Evolutionary conservation across 2,113 vertebrate genomes (phyloP), one percentile per base, ranked within the genome.

Genomic region (Anser brachyrhynchus): DNA sequence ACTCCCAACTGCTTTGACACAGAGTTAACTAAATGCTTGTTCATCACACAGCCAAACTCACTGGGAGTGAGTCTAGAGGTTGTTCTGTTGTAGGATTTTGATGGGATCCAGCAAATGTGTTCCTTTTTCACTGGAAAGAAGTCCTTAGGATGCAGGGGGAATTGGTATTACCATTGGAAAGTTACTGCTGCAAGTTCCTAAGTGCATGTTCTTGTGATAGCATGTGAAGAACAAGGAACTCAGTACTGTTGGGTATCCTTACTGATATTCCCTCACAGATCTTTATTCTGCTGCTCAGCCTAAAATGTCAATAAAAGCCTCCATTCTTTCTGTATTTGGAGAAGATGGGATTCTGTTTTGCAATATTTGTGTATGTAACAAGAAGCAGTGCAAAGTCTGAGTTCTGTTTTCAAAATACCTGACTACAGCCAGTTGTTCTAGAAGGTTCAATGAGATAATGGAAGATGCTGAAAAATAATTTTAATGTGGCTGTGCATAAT

Each of bases 261-360:
- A 20, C 20, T 0, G 0, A 14, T 28, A 62, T 11, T 75, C 46
- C 41, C 17, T 74, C 2, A 0, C 52, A 43, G 0, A 12, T 39
- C 20, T 70, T 46, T 39, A 20, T 84, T n/a, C n/a, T 87, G 26
- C 8, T 75, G 19, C 46, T 19, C 46, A 54, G 3, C 12, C 29
- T 70, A 35, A 49, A 33, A 49, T 54, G 28, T 82, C 39, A 51
- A 3, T 29, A 61, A 33, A 5, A 77, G 31, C 12, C 44, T 66
- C 25, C 12, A 33, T 62, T 35, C 29, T 35, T 37, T 43, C 44
- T 22, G 43, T 62, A 67, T 39, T 15, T 67, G 15, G 39, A 62
- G 33, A 62, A 83, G 51, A 73, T 23, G 7, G 67, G 41, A 51
- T 87, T 67, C 21, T 5, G 17, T 57, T 73, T 66, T 77, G 39